A percentile compares a stretch with the other conserved stretches of the same genome.
Evolutionary conservation across 1,140 invertebrate species (phyloP).

Genomic region (Aphidius gifuensis): DNA sequence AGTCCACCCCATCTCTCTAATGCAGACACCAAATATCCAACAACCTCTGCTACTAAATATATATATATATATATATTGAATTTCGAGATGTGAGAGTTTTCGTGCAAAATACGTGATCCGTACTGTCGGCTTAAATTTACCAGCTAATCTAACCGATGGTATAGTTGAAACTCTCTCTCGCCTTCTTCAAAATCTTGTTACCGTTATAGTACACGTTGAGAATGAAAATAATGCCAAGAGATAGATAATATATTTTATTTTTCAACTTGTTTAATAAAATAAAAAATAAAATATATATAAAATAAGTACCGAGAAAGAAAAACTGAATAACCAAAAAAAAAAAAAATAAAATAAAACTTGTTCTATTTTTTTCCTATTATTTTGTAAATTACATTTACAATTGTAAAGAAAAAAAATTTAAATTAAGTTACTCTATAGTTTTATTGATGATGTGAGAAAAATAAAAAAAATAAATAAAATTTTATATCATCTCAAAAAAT

Average conservation of each 20-base stretch:
- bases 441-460: too few species aligned
- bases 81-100: neutral
- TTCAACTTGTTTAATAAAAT: too few species aligned
- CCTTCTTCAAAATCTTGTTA: constrained; percentile 6
- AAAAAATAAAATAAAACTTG: too few species aligned
- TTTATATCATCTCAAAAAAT: neutral
- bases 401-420: too few species aligned
- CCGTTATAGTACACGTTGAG: constrained; percentile 12
- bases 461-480: too few species aligned
- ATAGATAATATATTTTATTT: too few species aligned
- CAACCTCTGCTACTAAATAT: neutral
- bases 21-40: neutral
- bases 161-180: constrained; percentile 8
- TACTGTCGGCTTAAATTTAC: neutral
- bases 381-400: too few species aligned
- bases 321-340: too few species aligned
- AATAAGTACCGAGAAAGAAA: too few species aligned
- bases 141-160: neutral
- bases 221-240: constrained; percentile 10
- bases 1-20: neutral
- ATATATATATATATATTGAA: neutral
- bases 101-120: constrained; percentile 4
- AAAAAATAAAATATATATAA: too few species aligned
- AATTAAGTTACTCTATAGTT: too few species aligned
- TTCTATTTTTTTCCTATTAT: too few species aligned